Conservation (phyloP, 2,888 invertebrate genomes). For the Perithous albicinctus region DNA sequence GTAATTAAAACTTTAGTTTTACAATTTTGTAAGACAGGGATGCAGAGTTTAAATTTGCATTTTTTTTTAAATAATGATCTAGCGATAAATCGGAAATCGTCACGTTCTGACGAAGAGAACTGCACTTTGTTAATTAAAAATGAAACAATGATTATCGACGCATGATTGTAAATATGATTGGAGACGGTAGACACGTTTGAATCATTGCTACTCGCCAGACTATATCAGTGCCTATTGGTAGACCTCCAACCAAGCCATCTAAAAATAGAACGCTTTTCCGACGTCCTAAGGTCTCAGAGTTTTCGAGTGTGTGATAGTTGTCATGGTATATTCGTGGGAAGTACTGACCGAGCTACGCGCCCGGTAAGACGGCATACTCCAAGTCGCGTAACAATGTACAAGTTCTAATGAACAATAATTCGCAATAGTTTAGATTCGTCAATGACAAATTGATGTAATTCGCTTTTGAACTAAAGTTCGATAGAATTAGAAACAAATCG, state of each 20-base stretch:
- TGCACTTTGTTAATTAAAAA: not conserved
- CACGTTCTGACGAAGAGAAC: not conserved
- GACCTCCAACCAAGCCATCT: constrained; percentile 80
- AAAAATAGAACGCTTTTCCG: constrained; percentile 82
- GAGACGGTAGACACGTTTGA: constrained; percentile 33
- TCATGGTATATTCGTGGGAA: constrained; percentile 53
- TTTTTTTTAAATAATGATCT: not conserved
- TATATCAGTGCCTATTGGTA: constrained; percentile 76
- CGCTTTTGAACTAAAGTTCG: not conserved
- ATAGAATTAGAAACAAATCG: not conserved
- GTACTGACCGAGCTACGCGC: constrained; percentile 24
- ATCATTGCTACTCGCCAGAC: constrained; percentile 54
- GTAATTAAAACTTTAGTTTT: too few species aligned
- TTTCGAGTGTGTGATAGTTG: constrained; percentile 66
- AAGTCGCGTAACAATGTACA: not conserved
- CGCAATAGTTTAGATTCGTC: not conserved
- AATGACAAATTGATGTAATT: constrained; percentile 5
- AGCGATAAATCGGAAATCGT: not conserved
- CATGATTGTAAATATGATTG: not conserved
- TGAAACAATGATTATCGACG: not conserved
- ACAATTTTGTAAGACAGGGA: too few species aligned
- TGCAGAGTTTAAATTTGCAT: too few species aligned
- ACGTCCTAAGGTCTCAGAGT: constrained; percentile 76
- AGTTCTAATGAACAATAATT: not conserved
- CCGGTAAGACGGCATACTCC: constrained; percentile 52